Conservation (phyloP, 1,140 invertebrate species). For the Trachymyrmex cornetzi region DNA sequence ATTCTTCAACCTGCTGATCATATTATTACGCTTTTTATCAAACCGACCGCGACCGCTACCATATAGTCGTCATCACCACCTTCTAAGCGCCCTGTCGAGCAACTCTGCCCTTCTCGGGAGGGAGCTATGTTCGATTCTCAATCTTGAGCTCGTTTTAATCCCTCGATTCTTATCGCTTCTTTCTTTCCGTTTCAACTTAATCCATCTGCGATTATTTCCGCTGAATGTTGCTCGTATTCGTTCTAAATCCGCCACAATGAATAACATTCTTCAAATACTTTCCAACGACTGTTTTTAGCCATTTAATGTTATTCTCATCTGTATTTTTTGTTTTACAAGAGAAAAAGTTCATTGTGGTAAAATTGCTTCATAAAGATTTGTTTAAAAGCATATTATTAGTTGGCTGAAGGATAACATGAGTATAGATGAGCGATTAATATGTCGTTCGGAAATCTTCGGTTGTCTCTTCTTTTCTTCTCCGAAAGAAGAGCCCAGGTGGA, state of each 20-base stretch:
- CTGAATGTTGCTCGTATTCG: neutral
- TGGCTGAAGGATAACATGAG: neutral
- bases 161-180: slow-evolving; percentile 20
- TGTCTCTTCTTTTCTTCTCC: slow-evolving; percentile 51
- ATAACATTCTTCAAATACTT: neutral
- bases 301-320: neutral
- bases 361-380: neutral
- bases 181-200: slow-evolving; percentile 8
- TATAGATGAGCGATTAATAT: slow-evolving; percentile 44
- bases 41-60: slow-evolving; percentile 47
- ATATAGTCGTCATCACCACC: slow-evolving; percentile 50
- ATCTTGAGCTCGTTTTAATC: slow-evolving; percentile 39
- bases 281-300: too few relatives aligned
- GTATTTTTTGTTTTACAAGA: neutral
- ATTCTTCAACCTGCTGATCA: slow-evolving; percentile 78
- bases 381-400: slow-evolving; percentile 24
- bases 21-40: slow-evolving; percentile 71
- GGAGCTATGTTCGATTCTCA: slow-evolving; percentile 25
- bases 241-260: neutral
- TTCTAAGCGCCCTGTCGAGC: slow-evolving; percentile 30
- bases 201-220: slow-evolving; percentile 11
- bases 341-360: too few relatives aligned
- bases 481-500: slow-evolving; percentile 66
- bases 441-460: slow-evolving; percentile 12
- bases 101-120: slow-evolving; percentile 16